Base-by-base conservation (phyloP, 2,797 vertebrate genomes). In the Rhabdomys pumilio region DNA sequence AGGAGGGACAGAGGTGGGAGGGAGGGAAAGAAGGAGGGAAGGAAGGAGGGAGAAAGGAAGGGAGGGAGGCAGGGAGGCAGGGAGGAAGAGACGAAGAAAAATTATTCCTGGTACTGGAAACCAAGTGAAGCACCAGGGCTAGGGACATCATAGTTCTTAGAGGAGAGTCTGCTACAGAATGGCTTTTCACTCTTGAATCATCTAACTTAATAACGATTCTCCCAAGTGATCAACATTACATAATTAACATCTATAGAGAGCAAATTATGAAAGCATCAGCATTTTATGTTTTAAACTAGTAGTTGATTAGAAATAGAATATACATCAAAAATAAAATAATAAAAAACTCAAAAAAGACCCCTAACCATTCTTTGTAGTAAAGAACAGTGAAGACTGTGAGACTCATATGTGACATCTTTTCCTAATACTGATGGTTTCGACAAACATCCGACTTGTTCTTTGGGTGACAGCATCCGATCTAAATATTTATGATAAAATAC, bases 211-310 rank as follows among this genome's bases (percentile, higher is more conserved):
- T n/a, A 53, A 53, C 12, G n/a, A 19, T n/a, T 86, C 47, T 53
- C 3, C 82, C 22, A 69, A 13, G 11, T 53, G 31, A 69, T n/a
- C 44, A 69, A 69, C 24, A 53, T 85, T 14, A 53, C 53, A 53
- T 10, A 69, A 67, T 24, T 86, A 69, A 34, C 47, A 53, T n/a
- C 6, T 50, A n/a, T n/a, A 67, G 47, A 53, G 44, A 2, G 9
- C 20, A 86, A 38, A n/a, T 34, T 69, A 53, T n/a, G 83, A 53
- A 53, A 85, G 44, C 44, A 53, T n/a, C 31, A 24, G 1, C 31
- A n/a, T 24, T 67, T 67, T 85, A 50, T 50, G 31, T n/a, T 85
- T 85, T 53, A 85, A 65, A 53, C 63, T 53, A 85, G 24, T 67
- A 53, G 83, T 53, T 85, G 31, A 12, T 9, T 53, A 10, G 19